A percentile compares a stretch with the other conserved stretches of the same genome.
These are phyloP conservation scores for Conomelus anceps DNA, from an alignment of 2,888 invertebrate genomes.

Conservation along the genomic window DNA sequence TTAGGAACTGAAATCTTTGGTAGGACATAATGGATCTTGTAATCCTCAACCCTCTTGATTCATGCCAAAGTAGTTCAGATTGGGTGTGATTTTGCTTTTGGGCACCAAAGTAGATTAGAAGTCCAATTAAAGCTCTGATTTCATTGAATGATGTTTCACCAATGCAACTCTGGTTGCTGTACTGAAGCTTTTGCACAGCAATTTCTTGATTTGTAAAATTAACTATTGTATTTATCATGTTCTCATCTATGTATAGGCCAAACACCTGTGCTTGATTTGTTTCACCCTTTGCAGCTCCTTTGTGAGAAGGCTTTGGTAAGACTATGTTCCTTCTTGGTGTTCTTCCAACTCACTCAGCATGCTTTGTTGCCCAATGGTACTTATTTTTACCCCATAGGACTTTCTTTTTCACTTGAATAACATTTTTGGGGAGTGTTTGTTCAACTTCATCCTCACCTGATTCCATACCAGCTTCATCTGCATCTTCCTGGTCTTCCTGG, in stretches of 20 bases:
- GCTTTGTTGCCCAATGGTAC: slow-evolving; percentile 16
- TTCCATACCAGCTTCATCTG: too few species aligned
- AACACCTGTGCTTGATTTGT: slow-evolving; percentile 11
- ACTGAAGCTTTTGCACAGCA: slow-evolving; percentile 6
- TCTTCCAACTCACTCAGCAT: background rate
- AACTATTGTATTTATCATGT: slow-evolving; percentile 7
- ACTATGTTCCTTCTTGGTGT: slow-evolving; percentile 14
- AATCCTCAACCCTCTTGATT: background rate
- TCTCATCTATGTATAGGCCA: slow-evolving; percentile 10
- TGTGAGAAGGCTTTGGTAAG: background rate
- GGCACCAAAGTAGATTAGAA: slow-evolving; percentile 14
- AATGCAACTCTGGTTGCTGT: slow-evolving; percentile 12
- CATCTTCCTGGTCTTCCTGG: too few species aligned
- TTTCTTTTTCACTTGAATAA: background rate
- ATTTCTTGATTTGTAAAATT: slow-evolving; percentile 14
- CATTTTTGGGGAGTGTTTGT: too few species aligned
- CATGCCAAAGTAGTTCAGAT: slow-evolving; percentile 6
- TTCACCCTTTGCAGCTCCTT: background rate
- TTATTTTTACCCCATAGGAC: slow-evolving; percentile 8
- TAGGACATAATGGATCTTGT: slow-evolving; percentile 11
- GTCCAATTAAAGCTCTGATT: slow-evolving; percentile 5
- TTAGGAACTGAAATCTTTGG: slow-evolving; percentile 12
- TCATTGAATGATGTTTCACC: slow-evolving; percentile 4
- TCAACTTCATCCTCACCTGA: too few species aligned
- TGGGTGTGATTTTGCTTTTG: background rate